Percentiles rank a stretch among this genome's conserved stretches.
These are phyloP conservation scores for Seira sanloemensis DNA, from an alignment of 2,888 invertebrate genomes.

Conservation along the genomic window DNA sequence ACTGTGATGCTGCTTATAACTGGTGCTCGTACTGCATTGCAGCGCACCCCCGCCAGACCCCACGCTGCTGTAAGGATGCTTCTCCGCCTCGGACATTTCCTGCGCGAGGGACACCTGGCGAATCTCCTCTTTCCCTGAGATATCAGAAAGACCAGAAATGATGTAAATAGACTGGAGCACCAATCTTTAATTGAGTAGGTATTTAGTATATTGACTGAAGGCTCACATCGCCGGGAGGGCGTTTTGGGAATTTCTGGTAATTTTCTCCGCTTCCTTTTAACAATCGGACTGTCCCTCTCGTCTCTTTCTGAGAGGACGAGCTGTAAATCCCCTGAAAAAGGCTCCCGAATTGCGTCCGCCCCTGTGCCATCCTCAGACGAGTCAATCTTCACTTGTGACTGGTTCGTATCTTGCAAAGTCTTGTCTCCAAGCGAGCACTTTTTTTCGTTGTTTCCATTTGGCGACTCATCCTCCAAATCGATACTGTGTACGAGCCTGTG, in stretches of 20 bases:
- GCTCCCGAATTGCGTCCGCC: slow-evolving; percentile 65
- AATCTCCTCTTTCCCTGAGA: slow-evolving; percentile 72
- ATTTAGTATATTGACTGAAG: background rate
- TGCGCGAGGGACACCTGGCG: slow-evolving; percentile 71
- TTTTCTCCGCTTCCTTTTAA: slow-evolving; percentile 86
- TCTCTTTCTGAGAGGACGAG: slow-evolving; percentile 67
- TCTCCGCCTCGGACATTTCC: slow-evolving; percentile 72
- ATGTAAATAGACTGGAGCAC: too few species aligned
- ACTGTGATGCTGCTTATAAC: slow-evolving; percentile 29
- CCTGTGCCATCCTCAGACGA: slow-evolving; percentile 34
- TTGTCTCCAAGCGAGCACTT: slow-evolving; percentile 9
- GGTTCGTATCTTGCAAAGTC: slow-evolving; percentile 27
- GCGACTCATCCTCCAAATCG: slow-evolving; percentile 80
- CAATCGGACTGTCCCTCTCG: slow-evolving; percentile 69
- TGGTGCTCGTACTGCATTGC: background rate
- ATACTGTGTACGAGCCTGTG: slow-evolving; percentile 89
- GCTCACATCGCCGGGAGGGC: slow-evolving; percentile 70
- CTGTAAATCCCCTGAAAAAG: slow-evolving; percentile 73
- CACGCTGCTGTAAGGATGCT: slow-evolving; percentile 31
- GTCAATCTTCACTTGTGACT: slow-evolving; percentile 19
- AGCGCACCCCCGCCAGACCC: background rate
- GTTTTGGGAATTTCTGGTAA: slow-evolving; percentile 93
- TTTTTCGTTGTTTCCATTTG: slow-evolving; percentile 51
- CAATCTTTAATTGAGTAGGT: background rate
- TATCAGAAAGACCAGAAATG: too few species aligned